Evolutionary conservation across 2,797 vertebrate genomes (phyloP), one percentile per base, ranked within the genome.

Genomic region (Clarias laeviceps): DNA sequence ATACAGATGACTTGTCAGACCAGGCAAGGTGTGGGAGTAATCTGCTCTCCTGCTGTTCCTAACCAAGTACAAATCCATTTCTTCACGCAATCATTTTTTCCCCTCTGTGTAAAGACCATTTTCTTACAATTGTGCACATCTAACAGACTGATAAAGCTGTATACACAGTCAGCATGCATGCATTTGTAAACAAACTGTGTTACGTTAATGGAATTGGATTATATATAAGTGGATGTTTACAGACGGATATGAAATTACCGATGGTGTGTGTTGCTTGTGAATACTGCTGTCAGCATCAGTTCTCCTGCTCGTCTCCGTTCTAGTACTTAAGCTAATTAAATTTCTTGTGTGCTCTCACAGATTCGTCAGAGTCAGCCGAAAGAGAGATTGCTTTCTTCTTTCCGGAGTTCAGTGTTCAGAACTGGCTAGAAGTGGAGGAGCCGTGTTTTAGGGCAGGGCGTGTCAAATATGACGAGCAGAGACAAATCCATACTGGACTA

Each of bases 311-410:
- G 27, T 24, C 59, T 22, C 56, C 61, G 15, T 77, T 56, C 45
- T 90, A 4, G 84, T 34, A 65, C 40, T 74, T 79, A 37, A 74
- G 40, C 57, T 65, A 80, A 87, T 76, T 76, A 27, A 54, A 68
- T 22, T 4, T n/a, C 27, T 7, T 24, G 20, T 83, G 20, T 84
- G 62, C 62, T 68, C 34, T 50, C n/a, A 80, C 91, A 99, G 98
- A 99, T 93, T 99, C 97, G 0, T 70, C 88, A 7, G 94, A 95
- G 79, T 98, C 98, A 0, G 98, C 97, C 78, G 94, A 93, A 73
- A 96, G 96, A 90, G 98, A 99, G 93, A 99, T 99, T n/a, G 20
- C 88, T 8, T 96, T 96, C 93, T 99, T 99, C 94, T 99, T 99
- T 92, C 97, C 98, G 0, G 97, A 98, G 82, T 99, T 99, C 85